A percentile compares a stretch with the other conserved stretches of the same genome.
Evolutionary conservation across 1,140 invertebrate genomes (phyloP).

Genomic region (Oscheius sp.): DNA sequence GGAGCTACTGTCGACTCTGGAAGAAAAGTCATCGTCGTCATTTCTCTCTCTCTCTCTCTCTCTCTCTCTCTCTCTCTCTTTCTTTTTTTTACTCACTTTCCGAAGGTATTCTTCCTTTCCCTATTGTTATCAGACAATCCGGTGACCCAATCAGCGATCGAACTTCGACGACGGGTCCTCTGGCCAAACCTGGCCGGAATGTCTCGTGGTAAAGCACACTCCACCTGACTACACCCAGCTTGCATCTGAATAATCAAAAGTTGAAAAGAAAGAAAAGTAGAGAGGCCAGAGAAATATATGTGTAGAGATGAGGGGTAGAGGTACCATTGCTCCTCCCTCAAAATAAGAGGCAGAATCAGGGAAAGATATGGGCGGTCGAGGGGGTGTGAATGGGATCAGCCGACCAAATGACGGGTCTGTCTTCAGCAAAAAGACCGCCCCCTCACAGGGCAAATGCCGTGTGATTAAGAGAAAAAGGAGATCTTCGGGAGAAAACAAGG

Average conservation of each 20-base stretch:
- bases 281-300: neutral
- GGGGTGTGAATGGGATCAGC: too few species aligned
- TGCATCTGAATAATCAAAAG: neutral
- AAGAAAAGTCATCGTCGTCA: neutral
- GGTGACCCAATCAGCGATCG: slow-evolving; percentile 28
- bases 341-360: neutral
- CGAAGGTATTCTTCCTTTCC: neutral
- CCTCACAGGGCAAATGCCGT: too few species aligned
- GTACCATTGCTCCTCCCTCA: too few species aligned
- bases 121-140: slow-evolving; percentile 28
- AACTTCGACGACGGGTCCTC: slow-evolving; percentile 5
- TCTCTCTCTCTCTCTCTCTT: neutral
- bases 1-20: slow-evolving; percentile 13
- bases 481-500: too few species aligned
- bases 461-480: too few species aligned
- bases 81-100: neutral
- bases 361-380: neutral
- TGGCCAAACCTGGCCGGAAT: neutral
- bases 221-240: neutral
- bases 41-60: neutral
- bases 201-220: neutral
- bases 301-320: too few species aligned
- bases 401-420: neutral
- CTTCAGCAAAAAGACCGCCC: neutral
- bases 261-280: neutral